Evolutionary conservation across 2,888 invertebrate genomes (phyloP).

Genomic region (Andricus quercusramuli): DNA sequence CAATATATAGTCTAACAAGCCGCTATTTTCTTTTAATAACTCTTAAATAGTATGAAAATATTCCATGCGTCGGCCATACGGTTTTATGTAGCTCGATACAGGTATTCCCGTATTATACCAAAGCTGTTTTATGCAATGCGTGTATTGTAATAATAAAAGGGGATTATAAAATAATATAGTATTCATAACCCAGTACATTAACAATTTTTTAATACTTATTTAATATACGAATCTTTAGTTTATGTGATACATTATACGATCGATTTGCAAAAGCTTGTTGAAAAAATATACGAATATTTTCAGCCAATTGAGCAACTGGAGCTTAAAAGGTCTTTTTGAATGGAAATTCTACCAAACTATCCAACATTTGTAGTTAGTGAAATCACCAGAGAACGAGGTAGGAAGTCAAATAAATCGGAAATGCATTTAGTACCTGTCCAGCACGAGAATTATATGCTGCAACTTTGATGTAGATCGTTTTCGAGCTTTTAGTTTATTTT

Average conservation of each 20-base stretch:
- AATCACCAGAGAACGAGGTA: background rate
- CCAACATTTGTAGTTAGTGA: background rate
- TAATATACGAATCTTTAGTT: background rate
- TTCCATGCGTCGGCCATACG: background rate
- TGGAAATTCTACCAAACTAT: background rate
- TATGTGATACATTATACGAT: background rate
- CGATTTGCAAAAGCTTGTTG: background rate
- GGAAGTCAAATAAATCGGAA: background rate
- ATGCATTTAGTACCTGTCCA: background rate
- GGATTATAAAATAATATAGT: background rate
- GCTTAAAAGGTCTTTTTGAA: background rate
- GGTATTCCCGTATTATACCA: background rate
- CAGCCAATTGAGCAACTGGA: background rate
- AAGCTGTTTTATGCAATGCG: background rate
- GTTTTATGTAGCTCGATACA: background rate
- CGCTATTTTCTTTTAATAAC: background rate
- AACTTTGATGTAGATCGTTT: background rate
- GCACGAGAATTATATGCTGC: background rate
- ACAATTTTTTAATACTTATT: background rate
- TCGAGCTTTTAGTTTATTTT: background rate
- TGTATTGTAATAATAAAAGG: background rate
- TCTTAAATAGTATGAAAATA: background rate
- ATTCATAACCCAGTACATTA: background rate
- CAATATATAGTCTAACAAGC: background rate
- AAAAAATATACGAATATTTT: background rate